A percentile compares a stretch with the other conserved stretches of the same genome.
Conservation (phyloP, 2,797 vertebrate species). For the Manis pentadactyla region DNA sequence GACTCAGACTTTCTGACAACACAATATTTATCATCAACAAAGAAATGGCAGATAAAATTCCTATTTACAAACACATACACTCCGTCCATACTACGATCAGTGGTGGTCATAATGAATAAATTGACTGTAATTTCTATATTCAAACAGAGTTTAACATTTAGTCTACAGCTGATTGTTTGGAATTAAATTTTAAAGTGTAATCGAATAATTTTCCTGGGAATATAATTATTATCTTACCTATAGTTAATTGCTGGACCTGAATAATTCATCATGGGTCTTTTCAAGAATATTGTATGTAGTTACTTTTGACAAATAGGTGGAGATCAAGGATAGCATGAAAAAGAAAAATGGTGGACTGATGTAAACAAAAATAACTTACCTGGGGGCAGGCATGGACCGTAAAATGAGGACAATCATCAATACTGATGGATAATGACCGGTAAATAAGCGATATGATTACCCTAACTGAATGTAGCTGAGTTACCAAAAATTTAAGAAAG, state of each 20-base stretch:
- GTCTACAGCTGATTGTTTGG: background rate
- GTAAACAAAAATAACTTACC: background rate
- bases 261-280: background rate
- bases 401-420: background rate
- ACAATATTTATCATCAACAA: background rate
- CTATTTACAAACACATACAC: background rate
- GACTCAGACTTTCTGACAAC: background rate
- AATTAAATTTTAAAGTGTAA: background rate
- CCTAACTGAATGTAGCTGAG: background rate
- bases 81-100: background rate
- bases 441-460: background rate
- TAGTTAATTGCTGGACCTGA: background rate
- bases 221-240: background rate
- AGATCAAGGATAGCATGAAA: background rate
- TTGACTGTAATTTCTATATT: background rate
- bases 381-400: accelerated
- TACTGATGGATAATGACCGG: background rate
- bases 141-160: background rate
- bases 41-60: background rate
- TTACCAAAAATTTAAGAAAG: background rate
- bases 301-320: background rate
- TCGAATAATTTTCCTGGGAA: background rate
- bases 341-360: background rate
- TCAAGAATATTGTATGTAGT: background rate
- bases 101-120: background rate